Evolutionary conservation across 2,113 vertebrate genomes (phyloP).

Genomic region (Oryctolagus cuniculus): mOryCun1.1 NC_091447.1:38210501-38211000

Average conservation of each 20-base stretch:
- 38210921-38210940: neutral
- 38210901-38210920: slow-evolving; percentile 33
- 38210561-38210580: slow-evolving; percentile 89
- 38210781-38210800: slow-evolving; percentile 11
- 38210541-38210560: slow-evolving; percentile 84
- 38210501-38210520: slow-evolving; percentile 84
- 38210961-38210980: neutral
- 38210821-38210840: slow-evolving; percentile 37
- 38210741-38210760: neutral
- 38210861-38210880: slow-evolving; percentile 57
- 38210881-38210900: neutral
- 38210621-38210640: slow-evolving; percentile 85
- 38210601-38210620: slow-evolving; percentile 75
- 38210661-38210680: slow-evolving; percentile 74
- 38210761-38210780: slow-evolving; percentile 23
- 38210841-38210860: neutral
- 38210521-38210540: slow-evolving; percentile 86
- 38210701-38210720: slow-evolving; percentile 49
- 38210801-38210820: neutral
- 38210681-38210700: slow-evolving; percentile 8
- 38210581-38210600: slow-evolving; percentile 87
- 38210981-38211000: neutral
- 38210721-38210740: slow-evolving; percentile 19
- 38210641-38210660: slow-evolving; percentile 79
- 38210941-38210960: slow-evolving; percentile 42